Evolutionary conservation across 2,113 vertebrate species (phyloP), one percentile per base, ranked within the genome.

Genomic region (Lutjanus erythropterus): DNA sequence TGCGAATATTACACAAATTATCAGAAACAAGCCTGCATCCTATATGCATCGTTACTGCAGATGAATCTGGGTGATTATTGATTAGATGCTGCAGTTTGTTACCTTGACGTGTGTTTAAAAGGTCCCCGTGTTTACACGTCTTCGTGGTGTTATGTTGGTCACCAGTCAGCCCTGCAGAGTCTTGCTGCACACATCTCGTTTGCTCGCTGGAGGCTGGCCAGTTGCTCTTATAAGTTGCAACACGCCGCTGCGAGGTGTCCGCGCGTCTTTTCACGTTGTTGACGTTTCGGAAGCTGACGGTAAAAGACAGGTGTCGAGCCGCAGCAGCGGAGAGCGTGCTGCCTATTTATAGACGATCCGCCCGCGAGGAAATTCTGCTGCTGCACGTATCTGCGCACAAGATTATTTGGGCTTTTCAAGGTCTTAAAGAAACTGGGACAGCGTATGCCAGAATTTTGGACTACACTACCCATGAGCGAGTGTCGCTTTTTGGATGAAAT

Each of bases 381-480:
- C 66, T 25, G 35, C n/a, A 21, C 66, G 71, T 41, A 37, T 29
- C 64, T 53, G 65, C 77, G 49, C 76, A 68, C 41, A 29, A 69
- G 83, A 75, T 80, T 80, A 69, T 65, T 89, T 81, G 44, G 64
- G 88, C 41, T 79, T 77, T 67, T 67, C 71, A 52, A 71, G 35
- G 74, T 86, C 72, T 80, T 72, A 41, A 47, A 70, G 41, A 71
- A 89, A 81, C 41, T 87, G 47, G 85, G 73, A 29, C 90, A 69
- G 42, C 11, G 21, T 65, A 41, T 19, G 10, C 11, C 46, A 61
- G 14, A 88, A 47, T 91, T 89, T 89, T 90, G 80, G 85, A 93
- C 90, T 94, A 90, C 93, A 93, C 47, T n/a, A 58, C 78, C 92
- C 92, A 83, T 1, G 5, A 42, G 21, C 42, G 0, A 56, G 29